phyloP scores from a whole-genome alignment of 2,113 vertebrate genomes.

The Climacteris rufus region DNA sequence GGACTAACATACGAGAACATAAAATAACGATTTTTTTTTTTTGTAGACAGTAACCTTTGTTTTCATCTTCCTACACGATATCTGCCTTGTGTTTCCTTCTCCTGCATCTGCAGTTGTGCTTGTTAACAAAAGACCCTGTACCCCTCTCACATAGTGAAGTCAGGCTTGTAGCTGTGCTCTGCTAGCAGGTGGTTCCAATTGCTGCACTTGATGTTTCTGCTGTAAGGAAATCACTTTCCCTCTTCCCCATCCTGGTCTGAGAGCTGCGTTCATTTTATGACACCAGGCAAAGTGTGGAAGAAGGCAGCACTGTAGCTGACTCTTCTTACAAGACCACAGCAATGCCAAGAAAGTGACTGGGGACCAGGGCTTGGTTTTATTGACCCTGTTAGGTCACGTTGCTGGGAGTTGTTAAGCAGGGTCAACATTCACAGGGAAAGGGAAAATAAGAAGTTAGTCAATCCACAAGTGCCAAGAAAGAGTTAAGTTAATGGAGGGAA shows the following conservation, averaged over 20 bases:
- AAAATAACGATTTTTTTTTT: fast-evolving
- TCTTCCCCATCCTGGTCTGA: neutral
- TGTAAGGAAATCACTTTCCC: neutral
- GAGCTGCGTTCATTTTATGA: neutral
- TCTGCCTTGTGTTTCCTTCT: neutral
- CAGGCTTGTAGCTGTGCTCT: neutral
- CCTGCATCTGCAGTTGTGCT: neutral
- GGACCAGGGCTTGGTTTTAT: neutral
- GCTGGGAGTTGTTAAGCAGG: neutral
- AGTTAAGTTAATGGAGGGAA: slow-evolving; percentile 1
- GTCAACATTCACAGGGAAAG: neutral
- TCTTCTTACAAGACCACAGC: neutral
- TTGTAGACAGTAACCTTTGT: neutral
- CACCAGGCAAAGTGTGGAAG: neutral
- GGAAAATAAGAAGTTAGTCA: neutral
- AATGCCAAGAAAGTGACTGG: neutral
- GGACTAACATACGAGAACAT: neutral
- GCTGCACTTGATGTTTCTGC: neutral
- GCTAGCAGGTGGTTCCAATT: neutral
- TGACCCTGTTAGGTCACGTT: neutral
- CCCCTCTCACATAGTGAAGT: neutral
- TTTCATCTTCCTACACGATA: neutral
- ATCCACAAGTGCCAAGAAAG: neutral
- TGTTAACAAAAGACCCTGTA: neutral
- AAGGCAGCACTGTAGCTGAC: neutral